These are phyloP conservation scores for Eueremaeus valkanovi DNA, from an alignment of 2,888 invertebrate genomes.

Conservation along the genomic window DNA sequence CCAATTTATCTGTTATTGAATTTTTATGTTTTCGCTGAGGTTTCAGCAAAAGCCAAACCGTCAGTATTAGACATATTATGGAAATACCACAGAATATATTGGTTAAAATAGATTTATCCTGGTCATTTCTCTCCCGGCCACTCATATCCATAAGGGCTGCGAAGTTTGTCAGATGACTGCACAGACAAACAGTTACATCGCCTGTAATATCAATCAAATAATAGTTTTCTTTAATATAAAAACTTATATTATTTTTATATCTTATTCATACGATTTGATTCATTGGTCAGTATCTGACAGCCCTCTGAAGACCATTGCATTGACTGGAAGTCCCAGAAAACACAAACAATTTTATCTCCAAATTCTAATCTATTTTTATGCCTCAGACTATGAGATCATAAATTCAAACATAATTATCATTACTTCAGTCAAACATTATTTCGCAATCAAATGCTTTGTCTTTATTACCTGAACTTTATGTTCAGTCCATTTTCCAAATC, in stretches of 20 bases:
- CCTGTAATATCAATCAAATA: background rate
- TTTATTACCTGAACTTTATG: background rate
- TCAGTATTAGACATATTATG: conserved; percentile 37
- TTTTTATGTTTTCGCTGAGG: conserved; percentile 39
- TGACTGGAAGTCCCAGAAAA: conserved; percentile 29
- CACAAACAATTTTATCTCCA: conserved; percentile 32
- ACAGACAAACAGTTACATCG: conserved; percentile 45
- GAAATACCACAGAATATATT: conserved; percentile 41
- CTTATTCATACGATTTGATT: conserved; percentile 43
- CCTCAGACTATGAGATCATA: background rate
- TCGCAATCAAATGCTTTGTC: background rate
- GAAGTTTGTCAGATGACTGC: conserved; percentile 48
- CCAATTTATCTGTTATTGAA: conserved; percentile 2
- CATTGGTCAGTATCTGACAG: conserved; percentile 43
- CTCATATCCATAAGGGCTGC: conserved; percentile 48
- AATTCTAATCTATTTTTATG: background rate
- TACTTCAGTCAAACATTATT: too few relatives aligned
- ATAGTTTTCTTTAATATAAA: too few relatives aligned
- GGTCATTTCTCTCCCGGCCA: conserved; percentile 39
- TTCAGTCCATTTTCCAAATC: background rate
- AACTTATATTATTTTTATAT: conserved; percentile 31
- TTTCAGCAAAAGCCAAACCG: conserved; percentile 40
- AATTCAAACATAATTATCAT: too few relatives aligned
- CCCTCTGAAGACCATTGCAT: conserved; percentile 45
- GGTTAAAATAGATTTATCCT: conserved; percentile 35